These are phyloP conservation scores for Aspiorhynchus laticeps DNA, from an alignment of 2,113 vertebrate species.

Conservation along the genomic window DNA sequence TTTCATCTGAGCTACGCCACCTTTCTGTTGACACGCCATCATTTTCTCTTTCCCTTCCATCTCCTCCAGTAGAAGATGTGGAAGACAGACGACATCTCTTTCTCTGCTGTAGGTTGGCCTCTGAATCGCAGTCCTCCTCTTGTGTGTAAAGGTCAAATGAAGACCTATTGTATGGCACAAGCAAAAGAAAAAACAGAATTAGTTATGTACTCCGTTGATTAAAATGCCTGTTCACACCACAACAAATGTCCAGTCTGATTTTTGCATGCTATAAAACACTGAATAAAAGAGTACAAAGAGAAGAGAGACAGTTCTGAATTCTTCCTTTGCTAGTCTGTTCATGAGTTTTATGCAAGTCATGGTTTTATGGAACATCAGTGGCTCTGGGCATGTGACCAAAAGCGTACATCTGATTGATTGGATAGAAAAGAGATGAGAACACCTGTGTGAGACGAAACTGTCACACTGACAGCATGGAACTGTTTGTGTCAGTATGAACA, in stretches of 20 bases:
- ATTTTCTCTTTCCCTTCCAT: neutral
- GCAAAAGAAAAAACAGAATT: neutral
- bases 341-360: neutral
- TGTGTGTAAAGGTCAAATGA: neutral
- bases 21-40: neutral
- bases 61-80: neutral
- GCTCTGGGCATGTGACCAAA: neutral
- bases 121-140: conserved; percentile 16
- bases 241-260: neutral
- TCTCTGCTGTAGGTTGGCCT: neutral
- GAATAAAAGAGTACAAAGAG: no score
- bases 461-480: no score
- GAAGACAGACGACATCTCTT: neutral
- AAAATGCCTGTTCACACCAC: neutral
- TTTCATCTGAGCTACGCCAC: neutral
- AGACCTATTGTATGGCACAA: neutral
- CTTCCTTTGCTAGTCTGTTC: neutral
- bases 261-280: neutral
- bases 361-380: neutral
- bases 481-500: no score
- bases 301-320: neutral
- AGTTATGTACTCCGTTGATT: neutral
- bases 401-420: neutral
- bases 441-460: neutral
- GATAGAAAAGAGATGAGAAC: neutral